phyloP scores from a whole-genome alignment of 35 echinoderm and acorn worm genomes.

The Lytechinus pictus region DNA sequence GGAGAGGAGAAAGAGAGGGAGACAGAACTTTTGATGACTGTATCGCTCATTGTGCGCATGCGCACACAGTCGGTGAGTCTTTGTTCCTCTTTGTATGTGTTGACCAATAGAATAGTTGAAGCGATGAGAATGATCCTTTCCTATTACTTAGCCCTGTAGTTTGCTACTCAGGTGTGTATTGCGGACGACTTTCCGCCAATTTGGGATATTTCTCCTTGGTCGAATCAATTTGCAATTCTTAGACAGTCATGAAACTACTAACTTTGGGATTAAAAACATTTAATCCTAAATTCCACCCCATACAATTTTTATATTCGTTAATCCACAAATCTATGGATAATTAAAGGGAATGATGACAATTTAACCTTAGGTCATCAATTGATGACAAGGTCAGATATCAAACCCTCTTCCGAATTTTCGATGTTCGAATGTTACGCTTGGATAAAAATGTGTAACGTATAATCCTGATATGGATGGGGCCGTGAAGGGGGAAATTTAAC shows the following conservation, averaged over 20 bases:
- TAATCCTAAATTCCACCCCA: neutral
- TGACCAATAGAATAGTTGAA: neutral
- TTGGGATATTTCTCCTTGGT: neutral
- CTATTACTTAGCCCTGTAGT: neutral
- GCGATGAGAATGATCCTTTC: neutral
- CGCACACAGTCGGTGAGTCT: neutral
- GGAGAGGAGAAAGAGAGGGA: neutral
- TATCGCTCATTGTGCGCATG: neutral
- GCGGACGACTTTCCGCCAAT: neutral
- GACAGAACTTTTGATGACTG: neutral
- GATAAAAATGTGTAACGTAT: neutral
- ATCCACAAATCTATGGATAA: neutral
- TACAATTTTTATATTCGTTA: neutral
- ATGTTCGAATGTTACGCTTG: neutral
- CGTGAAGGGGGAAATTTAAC: neutral
- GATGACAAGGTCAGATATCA: neutral
- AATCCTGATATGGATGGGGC: neutral
- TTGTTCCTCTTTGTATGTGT: neutral
- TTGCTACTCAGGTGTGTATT: neutral
- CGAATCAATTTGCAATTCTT: neutral
- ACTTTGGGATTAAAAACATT: neutral
- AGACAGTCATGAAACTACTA: neutral
- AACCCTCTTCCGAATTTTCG: neutral
- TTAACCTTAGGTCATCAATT: neutral
- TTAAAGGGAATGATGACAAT: neutral